Evolutionary conservation across 2,797 vertebrate species (phyloP).

Genomic region (Sebastes glaucus): DNA sequence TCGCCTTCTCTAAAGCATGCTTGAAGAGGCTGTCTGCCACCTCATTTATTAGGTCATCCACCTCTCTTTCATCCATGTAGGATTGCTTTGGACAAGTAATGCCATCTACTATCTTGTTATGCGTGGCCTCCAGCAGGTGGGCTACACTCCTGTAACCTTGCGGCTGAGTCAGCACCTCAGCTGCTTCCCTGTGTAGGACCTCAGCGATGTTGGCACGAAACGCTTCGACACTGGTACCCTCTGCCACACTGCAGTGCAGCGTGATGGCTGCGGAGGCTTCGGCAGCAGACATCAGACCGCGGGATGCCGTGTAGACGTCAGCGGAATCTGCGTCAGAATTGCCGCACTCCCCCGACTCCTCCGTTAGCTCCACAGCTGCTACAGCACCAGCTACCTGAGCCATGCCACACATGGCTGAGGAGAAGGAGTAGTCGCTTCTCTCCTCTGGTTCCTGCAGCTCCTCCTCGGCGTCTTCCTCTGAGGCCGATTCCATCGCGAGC

Average conservation of each 20-base stretch:
- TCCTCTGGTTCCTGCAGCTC: slow-evolving; percentile 62
- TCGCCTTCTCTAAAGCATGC: slow-evolving; percentile 89
- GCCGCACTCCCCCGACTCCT: slow-evolving; percentile 48
- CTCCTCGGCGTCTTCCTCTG: slow-evolving; percentile 52
- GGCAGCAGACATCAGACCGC: slow-evolving; percentile 85
- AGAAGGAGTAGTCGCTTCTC: slow-evolving; percentile 85
- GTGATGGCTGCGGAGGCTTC: slow-evolving; percentile 85
- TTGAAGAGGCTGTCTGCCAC: slow-evolving; percentile 90
- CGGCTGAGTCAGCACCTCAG: slow-evolving; percentile 86
- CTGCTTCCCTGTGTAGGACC: slow-evolving; percentile 88
- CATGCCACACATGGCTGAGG: slow-evolving; percentile 92
- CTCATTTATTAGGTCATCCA: slow-evolving; percentile 89
- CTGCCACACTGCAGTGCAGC: slow-evolving; percentile 83
- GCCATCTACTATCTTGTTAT: slow-evolving; percentile 87
- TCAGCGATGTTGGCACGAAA: slow-evolving; percentile 89
- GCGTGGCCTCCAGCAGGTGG: slow-evolving; percentile 89
- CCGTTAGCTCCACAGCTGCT: slow-evolving; percentile 88
- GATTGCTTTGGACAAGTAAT: slow-evolving; percentile 83
- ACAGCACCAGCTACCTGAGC: slow-evolving; percentile 92
- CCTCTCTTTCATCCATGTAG: slow-evolving; percentile 78
- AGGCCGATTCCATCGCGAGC: slow-evolving; percentile 81
- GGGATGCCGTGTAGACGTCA: slow-evolving; percentile 77
- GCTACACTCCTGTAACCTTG: slow-evolving; percentile 84
- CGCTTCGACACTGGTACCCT: slow-evolving; percentile 85
- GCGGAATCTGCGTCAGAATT: slow-evolving; percentile 70